Evolutionary conservation across 2,888 invertebrate genomes (phyloP), one percentile per base, ranked within the genome.

Genomic region (Loripinus fragilis): DNA sequence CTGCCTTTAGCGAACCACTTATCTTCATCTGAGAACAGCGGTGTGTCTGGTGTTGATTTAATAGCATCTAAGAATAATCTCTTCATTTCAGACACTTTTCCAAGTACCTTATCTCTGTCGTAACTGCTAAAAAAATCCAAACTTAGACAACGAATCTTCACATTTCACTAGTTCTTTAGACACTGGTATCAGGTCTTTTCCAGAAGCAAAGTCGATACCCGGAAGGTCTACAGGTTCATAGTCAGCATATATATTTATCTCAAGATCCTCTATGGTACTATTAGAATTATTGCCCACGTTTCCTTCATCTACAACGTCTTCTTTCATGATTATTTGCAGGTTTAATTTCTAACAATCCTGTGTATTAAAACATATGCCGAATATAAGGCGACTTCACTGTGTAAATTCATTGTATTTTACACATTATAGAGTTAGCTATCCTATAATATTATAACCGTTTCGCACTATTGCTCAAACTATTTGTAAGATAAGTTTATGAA

Each of bases 111-210:
- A 25, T 15, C n/a, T n/a, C 52, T 52, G 52, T 52, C 52, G 12
- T 25, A 52, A 7, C 25, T 25, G 25, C 52, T 52, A 25, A 52
- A 52, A n/a, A 7, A 52, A n/a, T 52, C 52, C 52, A n/a, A 52
- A 52, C 12, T n/a, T 52, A 8, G 52, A 23, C 12, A 52, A 25
- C 23, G 52, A 23, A 52, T 23, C 25, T 52, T 52, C 52, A 25
- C 52, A 52, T 25, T 52, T 52, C 25, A 52, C 52, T 20, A 52
- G 25, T 25, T 52, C 52, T 52, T 52, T 52, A 25, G 52, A 52
- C 17, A 64, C 33, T 17, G 64, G 64, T 64, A 64, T 38, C 30
- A 35, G 35, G 33, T 33, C 64, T 64, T 2, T 38, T 10, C 38
- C 64, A 3, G 33, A 33, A 33, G 64, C 64, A 33, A 35, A 38